Base-by-base conservation (phyloP, 2,888 invertebrate species). In the Ophioninae sp. region DNA sequence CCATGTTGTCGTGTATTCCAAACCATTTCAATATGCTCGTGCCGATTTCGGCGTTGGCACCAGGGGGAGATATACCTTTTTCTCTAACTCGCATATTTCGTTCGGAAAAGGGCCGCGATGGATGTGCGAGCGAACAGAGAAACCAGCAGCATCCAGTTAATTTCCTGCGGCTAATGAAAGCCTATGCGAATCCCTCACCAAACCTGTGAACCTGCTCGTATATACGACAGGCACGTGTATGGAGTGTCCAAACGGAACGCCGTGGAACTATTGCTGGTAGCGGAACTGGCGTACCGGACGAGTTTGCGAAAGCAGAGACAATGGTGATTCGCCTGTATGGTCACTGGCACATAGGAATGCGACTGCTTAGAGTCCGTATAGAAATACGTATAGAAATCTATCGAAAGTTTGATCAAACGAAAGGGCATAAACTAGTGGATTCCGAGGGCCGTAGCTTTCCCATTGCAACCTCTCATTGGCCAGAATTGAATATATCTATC, bases 141-240 rank as follows among this genome's bases (percentile, higher is more conserved):
- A 78, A 65, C 68, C 65, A 81, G 87, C 86, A 89, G 88, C 87
- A 85, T 88, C 89, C 89, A 88, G 88, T 92, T 92, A 91, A 92
- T 92, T 92, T 92, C 92, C 92, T 91, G 91, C 85, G 91, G 90
- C 91, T 92, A 92, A 92, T 92, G 92, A 92, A 91, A 91, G 91
- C 82, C 83, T 78, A 81, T 85, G 85, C 74, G 80, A 56, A 67
- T 68, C 77, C 72, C 81, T 68, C 44, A 72, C 75, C 84, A 63
- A 84, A 84, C 76, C 79, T 81, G 58, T 22, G 81, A 79, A 81
- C 67, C 78, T 75, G 75, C 81, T 84, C 67, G 79, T 72, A 72
- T 30, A 51, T 73, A 22, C 13, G 1, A 8, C 30, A 41, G 10
- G 20, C 10, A 37, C 64, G 56, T 64, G n/a, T 41, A 30, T 44